phyloP scores from a whole-genome alignment of 2,797 vertebrate genomes.

The Pipistrellus kuhlii region DNA sequence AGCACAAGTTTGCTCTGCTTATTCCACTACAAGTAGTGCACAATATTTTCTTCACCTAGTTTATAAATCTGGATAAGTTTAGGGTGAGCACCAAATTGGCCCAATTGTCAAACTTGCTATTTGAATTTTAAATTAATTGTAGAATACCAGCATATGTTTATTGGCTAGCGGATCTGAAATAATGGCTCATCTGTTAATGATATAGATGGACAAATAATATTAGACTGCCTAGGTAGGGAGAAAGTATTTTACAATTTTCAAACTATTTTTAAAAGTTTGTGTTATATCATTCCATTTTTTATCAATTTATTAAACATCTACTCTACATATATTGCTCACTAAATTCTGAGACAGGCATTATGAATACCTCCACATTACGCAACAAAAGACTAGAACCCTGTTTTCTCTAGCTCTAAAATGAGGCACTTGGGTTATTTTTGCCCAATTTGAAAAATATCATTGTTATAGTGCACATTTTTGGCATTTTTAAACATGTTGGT shows the following conservation, averaged over 20 bases:
- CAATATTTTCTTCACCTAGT: not conserved
- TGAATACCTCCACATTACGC: not conserved
- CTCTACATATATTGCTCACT: not conserved
- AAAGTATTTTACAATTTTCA: conserved; percentile 18
- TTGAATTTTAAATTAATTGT: conserved; percentile 27
- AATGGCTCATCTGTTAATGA: not conserved
- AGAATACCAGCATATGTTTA: not conserved
- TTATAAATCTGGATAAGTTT: conserved; percentile 6
- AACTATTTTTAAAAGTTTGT: conserved; percentile 10
- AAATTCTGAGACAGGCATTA: not conserved
- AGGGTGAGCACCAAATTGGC: not conserved
- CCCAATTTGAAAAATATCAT: conserved; percentile 7
- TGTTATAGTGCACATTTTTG: not conserved
- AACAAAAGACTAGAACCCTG: conserved; percentile 14
- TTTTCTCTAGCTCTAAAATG: conserved; percentile 19
- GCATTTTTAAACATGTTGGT: not conserved
- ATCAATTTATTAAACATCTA: not conserved
- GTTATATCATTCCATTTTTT: not conserved
- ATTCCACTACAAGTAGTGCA: not conserved
- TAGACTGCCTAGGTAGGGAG: not conserved
- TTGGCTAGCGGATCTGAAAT: conserved; percentile 43
- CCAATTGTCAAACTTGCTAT: not conserved
- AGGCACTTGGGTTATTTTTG: not conserved
- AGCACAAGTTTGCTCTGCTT: not conserved
- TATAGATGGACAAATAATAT: not conserved